Conservation (phyloP, 2,888 invertebrate genomes). For the Chaetogeoica ovagalla region DNA sequence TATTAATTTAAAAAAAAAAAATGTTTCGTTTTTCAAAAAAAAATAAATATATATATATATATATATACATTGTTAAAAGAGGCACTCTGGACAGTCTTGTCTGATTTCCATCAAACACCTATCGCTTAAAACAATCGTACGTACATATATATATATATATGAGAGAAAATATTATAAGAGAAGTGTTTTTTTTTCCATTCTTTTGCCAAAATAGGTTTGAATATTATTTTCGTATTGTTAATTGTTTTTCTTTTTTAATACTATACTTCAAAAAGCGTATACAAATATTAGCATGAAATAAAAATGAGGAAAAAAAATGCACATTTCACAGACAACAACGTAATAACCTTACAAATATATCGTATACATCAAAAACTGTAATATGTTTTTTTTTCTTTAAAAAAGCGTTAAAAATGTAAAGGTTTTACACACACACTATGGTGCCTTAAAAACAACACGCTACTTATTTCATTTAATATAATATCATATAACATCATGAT, state of each 20-base stretch:
- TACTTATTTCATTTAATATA: conserved; percentile 42
- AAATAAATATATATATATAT: too few species aligned
- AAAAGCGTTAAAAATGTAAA: conserved; percentile 33
- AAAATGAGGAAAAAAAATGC: conserved; percentile 34
- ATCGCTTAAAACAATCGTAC: too few species aligned
- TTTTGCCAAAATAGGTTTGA: background rate
- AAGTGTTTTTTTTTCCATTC: background rate
- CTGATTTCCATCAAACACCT: too few species aligned
- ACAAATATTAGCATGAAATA: conserved; percentile 43
- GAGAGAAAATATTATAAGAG: too few species aligned
- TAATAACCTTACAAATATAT: conserved; percentile 50
- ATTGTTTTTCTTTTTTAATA: conserved; percentile 19
- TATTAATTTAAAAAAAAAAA: too few species aligned
- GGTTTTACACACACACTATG: conserved; percentile 37
- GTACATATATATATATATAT: too few species aligned
- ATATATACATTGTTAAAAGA: too few species aligned
- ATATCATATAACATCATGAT: background rate
- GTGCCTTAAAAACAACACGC: conserved; percentile 49
- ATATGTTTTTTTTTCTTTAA: conserved; percentile 28
- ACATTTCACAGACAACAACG: conserved; percentile 36
- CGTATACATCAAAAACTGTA: conserved; percentile 50
- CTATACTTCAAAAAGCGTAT: conserved; percentile 38
- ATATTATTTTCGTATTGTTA: too few species aligned
- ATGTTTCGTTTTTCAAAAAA: too few species aligned
- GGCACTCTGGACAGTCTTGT: too few species aligned